Conservation (phyloP, 1,140 invertebrate genomes). For the Cepaea nemoralis region DNA sequence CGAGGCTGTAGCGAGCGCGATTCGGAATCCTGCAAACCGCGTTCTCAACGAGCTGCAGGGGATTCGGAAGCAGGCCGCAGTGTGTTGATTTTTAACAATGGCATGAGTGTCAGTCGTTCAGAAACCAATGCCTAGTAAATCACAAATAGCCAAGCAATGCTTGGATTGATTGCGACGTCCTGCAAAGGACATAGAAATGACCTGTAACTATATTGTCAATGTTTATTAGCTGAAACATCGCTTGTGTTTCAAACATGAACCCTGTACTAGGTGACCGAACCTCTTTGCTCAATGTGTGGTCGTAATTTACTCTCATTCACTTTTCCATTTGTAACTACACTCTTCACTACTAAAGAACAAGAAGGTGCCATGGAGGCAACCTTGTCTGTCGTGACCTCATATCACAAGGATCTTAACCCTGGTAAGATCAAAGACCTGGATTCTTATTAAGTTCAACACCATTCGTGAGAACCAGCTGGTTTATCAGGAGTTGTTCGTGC, state of each 20-base stretch:
- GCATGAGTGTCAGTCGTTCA: too few species aligned
- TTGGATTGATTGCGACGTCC: too few species aligned
- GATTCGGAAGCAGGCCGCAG: too few species aligned
- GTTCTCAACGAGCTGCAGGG: too few species aligned
- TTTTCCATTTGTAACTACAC: not conserved
- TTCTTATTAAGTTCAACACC: not conserved
- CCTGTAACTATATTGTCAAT: not conserved
- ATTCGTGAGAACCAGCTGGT: not conserved
- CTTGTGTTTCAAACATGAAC: not conserved
- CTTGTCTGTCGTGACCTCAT: not conserved
- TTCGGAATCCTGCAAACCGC: too few species aligned
- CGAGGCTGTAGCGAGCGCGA: too few species aligned
- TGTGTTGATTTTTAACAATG: too few species aligned
- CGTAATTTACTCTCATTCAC: not conserved
- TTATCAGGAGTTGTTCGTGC: not conserved
- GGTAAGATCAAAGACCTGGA: not conserved
- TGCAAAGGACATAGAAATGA: too few species aligned
- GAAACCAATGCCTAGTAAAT: too few species aligned
- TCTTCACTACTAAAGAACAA: not conserved
- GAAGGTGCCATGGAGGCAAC: not conserved
- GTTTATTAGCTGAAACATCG: not conserved
- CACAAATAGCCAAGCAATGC: too few species aligned
- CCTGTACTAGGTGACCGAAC: not conserved
- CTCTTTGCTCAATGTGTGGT: not conserved
- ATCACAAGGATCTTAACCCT: conserved; percentile 4